Base-by-base conservation (phyloP, 2,797 vertebrate species). In the Salmo trutta region DNA sequence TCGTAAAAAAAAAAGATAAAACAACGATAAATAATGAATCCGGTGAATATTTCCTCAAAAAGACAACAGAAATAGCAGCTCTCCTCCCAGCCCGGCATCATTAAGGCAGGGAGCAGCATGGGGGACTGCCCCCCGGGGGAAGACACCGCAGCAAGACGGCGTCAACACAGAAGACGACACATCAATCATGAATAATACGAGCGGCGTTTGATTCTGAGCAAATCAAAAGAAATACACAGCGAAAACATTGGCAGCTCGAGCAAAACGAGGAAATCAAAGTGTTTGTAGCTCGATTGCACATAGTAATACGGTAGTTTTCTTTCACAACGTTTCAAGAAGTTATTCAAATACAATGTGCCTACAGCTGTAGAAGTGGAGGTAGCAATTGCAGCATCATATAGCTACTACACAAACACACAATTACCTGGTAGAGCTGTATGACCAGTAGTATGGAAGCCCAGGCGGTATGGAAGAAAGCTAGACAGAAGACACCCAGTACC, bases 401-500 rank as follows among this genome's bases (percentile, higher is more conserved):
- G 17, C 16, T 56, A 56, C 16, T 0, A 54, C 5, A 6, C n/a
- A 27, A 29, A 78, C 53, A 29, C 31, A 21, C 66, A 21, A 2
- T 47, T 64, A 92, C 92, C 97, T 99, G 98, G 87, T 96, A 97
- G 70, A 99, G 93, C 88, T 99, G 98, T 85, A 95, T 70, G 17
- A 93, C 0, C 73, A 99, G 93, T 54, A 92, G 84, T 64, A 93
- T 3, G 0, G 89, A 89, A 74, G 96, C 93, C 97, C 97, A 99
- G 1, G 85, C 86, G 54, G 92, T 91, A 80, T 98, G 96, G 80
- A 97, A 95, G 79, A 91, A 84, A 67, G 94, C 87, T 14, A 98
- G 47, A 71, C 91, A 17, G 75, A 96, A 96, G 81, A 99, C 82
- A 82, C 94, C 92, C 51, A 94, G 92, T 81, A 98, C 84, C 97